Conservation (phyloP, 2,888 invertebrate genomes). For the Ichneumoninae sp. region DNA sequence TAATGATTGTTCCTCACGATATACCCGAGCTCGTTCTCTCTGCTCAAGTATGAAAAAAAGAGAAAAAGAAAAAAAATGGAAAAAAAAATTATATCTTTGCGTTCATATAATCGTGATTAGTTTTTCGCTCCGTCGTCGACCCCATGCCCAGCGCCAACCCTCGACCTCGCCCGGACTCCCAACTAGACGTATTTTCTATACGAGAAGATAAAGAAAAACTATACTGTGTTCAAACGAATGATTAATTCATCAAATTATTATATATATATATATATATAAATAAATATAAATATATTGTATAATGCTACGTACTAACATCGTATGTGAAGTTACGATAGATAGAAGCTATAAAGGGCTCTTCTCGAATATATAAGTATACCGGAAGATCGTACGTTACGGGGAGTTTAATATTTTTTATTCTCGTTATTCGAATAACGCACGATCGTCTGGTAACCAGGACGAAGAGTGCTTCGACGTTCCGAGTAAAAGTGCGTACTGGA, state of each 20-base stretch:
- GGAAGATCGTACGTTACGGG: conserved; percentile 21
- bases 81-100: conserved; percentile 19
- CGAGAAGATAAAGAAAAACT: conserved; percentile 67
- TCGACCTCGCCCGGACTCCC: conserved; percentile 47
- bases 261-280: conserved; percentile 1
- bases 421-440: conserved; percentile 6
- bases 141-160: not conserved
- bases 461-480: conserved; percentile 54
- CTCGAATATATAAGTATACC: conserved; percentile 38
- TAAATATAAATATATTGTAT: conserved; percentile 26
- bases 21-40: conserved; percentile 46
- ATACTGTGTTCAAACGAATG: conserved; percentile 75
- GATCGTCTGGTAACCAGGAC: conserved; percentile 41
- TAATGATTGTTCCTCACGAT: conserved; percentile 28
- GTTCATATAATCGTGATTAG: conserved; percentile 43
- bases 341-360: conserved; percentile 32
- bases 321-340: conserved; percentile 56
- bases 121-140: conserved; percentile 42
- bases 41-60: conserved; percentile 52
- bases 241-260: conserved; percentile 64
- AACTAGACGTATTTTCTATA: conserved; percentile 72
- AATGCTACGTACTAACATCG: conserved; percentile 38
- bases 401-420: not conserved
- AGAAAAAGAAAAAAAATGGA: not conserved
- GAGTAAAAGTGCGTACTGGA: conserved; percentile 69